Conservation (phyloP, 2,888 invertebrate genomes). For the Limnephilus rhombicus region DNA sequence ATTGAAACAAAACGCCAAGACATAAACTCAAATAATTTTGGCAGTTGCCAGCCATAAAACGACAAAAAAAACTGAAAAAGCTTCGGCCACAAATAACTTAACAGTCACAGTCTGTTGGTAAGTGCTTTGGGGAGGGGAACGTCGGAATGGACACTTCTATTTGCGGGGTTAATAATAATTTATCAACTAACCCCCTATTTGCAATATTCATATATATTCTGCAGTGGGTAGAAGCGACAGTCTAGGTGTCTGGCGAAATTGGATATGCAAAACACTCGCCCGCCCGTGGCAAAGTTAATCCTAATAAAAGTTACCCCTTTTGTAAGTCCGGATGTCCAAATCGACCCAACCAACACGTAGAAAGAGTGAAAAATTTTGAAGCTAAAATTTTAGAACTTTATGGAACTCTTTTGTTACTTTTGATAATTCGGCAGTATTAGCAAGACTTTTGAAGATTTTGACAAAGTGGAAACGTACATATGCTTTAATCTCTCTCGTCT, state of each 20-base stretch:
- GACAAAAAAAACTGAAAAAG: neutral
- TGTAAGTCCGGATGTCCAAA: neutral
- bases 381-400: neutral
- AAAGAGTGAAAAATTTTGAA: neutral
- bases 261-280: conserved; percentile 23
- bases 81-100: neutral
- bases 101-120: conserved; percentile 1
- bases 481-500: neutral
- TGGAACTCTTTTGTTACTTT: neutral
- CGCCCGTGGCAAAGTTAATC: conserved; percentile 8
- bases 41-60: neutral
- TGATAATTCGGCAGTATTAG: neutral
- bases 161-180: neutral
- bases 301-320: conserved; percentile 23
- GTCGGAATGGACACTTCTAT: neutral
- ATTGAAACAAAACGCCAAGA: neutral
- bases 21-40: neutral
- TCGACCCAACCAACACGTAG: neutral
- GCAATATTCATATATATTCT: neutral
- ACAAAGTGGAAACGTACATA: neutral
- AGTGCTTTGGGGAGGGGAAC: neutral
- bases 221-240: neutral
- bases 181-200: conserved; percentile 28
- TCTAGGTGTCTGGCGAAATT: conserved; percentile 34
- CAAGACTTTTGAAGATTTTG: neutral